phyloP scores from a whole-genome alignment of 2,888 invertebrate genomes.

The Elgonia sp. region DNA sequence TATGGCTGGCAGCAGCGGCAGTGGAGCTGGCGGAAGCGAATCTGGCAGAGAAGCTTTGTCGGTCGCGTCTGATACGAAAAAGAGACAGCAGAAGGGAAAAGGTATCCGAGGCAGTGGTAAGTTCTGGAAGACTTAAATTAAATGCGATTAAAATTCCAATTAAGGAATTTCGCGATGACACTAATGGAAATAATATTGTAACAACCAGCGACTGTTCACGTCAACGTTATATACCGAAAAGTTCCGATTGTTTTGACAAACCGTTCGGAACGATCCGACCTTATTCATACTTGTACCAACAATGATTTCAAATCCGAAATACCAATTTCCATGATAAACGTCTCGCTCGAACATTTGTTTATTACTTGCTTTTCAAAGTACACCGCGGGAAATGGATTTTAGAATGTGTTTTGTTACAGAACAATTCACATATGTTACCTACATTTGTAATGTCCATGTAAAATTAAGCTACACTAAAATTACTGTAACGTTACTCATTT shows the following conservation, averaged over 20 bases:
- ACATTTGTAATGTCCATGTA: background rate
- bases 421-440: background rate
- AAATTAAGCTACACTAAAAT: background rate
- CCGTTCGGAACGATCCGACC: background rate
- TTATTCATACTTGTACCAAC: constrained; percentile 10
- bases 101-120: constrained; percentile 90
- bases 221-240: constrained; percentile 44
- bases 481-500: background rate
- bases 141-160: constrained; percentile 61
- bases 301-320: background rate
- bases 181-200: constrained; percentile 58
- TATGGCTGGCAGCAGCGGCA: constrained; percentile 92
- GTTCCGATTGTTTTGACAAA: constrained; percentile 16
- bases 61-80: constrained; percentile 86
- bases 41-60: constrained; percentile 88
- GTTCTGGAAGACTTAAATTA: constrained; percentile 89
- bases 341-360: constrained; percentile 4
- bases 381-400: constrained; percentile 13
- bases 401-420: background rate
- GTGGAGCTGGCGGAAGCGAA: constrained; percentile 89
- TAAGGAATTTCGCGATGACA: constrained; percentile 57
- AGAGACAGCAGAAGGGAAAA: constrained; percentile 90
- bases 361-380: background rate
- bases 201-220: constrained; percentile 58
- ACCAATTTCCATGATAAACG: background rate